Base-by-base conservation (phyloP, 1,140 invertebrate genomes). In the Oreohelix idahoensis region DNA sequence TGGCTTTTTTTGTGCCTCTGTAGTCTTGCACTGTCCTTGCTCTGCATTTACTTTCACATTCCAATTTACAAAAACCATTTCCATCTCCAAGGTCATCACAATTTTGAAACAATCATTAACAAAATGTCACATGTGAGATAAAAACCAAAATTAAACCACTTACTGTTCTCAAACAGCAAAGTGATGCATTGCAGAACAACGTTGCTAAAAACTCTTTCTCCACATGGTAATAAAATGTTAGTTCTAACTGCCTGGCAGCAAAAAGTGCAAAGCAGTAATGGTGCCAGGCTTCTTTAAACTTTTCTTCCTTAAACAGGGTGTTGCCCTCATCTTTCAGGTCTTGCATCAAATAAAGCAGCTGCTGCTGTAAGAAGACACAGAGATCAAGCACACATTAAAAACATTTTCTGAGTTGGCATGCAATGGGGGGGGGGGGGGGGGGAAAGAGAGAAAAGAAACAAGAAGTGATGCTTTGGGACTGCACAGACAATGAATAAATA, bases 241-340 rank as follows among this genome's bases (percentile, higher is more conserved):
- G 83, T 39, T 88, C 87, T 74, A 90, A 71, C 39, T 86, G 84
- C 26, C 78, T 53, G 17, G 88, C 88, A 32, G 88, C 84, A 81
- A 88, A 85, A 26, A 90, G 78, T 11, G 89, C 88, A 86, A 88
- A 82, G 32, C 86, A 81, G 77, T 90, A 90, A 74, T 87, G 85
- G 51, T 81, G 82, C 84, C 87, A 85, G 17, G 89, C 86, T n/a
- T 84, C 70, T 13, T 84, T 75, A 84, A 83, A 90, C 17, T 86
- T 78, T 29, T 49, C 42, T 78, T 89, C 88, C 69, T 88, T 87
- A 79, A 90, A 90, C 23, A 89, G 66, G 4, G 71, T 79, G 76
- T 90, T 90, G 20, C 89, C 89, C 79, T 90, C 89, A 85, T 90
- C 89, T 71, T 90, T 90, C 45, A 90, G 80, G 74, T 90, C 89